phyloP scores from a whole-genome alignment of 2,888 invertebrate genomes.

The Pedicia rivosa region DNA sequence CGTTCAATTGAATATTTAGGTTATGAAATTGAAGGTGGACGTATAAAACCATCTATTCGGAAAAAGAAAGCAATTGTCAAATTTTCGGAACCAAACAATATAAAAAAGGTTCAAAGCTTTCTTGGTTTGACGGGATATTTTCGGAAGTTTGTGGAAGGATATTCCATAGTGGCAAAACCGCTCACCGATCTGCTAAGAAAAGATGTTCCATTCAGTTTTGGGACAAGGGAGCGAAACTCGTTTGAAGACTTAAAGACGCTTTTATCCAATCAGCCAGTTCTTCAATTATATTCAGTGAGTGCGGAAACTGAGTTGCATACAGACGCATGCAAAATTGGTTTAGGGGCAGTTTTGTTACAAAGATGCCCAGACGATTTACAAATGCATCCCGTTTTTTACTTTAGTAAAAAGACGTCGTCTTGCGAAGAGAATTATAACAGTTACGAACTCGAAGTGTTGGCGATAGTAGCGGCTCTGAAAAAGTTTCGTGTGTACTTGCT shows the following conservation, averaged over 20 bases:
- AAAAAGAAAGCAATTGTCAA: too few relatives aligned
- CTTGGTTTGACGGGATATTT: constrained; percentile 22
- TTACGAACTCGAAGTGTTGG: constrained; percentile 10
- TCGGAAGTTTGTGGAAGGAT: constrained; percentile 20
- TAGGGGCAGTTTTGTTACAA: too few relatives aligned
- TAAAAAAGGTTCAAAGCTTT: too few relatives aligned
- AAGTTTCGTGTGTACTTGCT: constrained; percentile 18
- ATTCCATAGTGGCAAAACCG: constrained; percentile 19
- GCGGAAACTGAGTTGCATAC: too few relatives aligned
- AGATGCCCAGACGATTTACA: not conserved
- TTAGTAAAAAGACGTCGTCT: constrained; percentile 7
- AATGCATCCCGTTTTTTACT: constrained; percentile 8
- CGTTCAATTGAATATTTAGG: too few relatives aligned
- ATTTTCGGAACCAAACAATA: too few relatives aligned
- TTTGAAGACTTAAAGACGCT: not conserved
- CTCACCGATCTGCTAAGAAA: constrained; percentile 16
- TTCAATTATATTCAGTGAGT: too few relatives aligned
- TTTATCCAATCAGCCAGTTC: too few relatives aligned
- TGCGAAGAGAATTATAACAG: not conserved
- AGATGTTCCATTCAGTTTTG: constrained; percentile 6
- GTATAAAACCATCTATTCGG: too few relatives aligned
- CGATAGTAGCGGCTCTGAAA: constrained; percentile 10
- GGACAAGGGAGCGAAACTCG: constrained; percentile 17
- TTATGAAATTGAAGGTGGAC: too few relatives aligned
- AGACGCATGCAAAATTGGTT: too few relatives aligned